Conservation (phyloP, 30 jellyfish, hydroid and myxozoan genomes). For the Chrysaora quinquecirrha region DNA sequence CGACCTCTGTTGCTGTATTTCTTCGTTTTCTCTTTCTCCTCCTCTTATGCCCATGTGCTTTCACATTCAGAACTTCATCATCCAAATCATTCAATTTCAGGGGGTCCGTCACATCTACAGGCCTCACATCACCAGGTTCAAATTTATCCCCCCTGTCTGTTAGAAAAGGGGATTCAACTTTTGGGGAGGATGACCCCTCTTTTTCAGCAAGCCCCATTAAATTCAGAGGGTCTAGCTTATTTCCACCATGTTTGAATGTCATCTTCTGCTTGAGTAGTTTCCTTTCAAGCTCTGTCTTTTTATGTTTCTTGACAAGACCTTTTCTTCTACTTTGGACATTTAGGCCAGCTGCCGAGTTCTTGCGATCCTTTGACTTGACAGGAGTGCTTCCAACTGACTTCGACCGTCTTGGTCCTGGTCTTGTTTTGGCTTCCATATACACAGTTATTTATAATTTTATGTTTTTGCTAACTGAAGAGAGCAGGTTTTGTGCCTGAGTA, state of each 20-base stretch:
- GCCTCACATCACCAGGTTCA: conserved; percentile 74
- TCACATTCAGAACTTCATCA: conserved; percentile 68
- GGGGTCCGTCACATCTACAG: conserved; percentile 89
- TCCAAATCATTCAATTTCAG: conserved; percentile 71
- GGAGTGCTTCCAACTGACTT: neutral
- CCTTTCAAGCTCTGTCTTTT: conserved; percentile 22
- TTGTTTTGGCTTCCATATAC: neutral
- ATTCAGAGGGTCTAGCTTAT: conserved; percentile 46
- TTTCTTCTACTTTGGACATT: neutral
- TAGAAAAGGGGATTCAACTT: conserved; percentile 67
- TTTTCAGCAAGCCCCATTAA: conserved; percentile 43
- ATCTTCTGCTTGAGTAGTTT: conserved; percentile 18
- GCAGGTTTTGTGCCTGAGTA: too few species aligned
- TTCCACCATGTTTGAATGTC: conserved; percentile 10
- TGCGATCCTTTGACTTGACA: neutral
- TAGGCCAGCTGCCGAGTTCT: neutral
- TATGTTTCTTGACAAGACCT: conserved; percentile 8
- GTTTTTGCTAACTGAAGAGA: too few species aligned
- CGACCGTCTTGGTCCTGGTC: neutral
- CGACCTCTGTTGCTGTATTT: conserved; percentile 59
- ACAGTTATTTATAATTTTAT: too few species aligned
- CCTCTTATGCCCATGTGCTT: conserved; percentile 64
- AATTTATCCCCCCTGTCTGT: conserved; percentile 62
- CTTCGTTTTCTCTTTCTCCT: conserved; percentile 71
- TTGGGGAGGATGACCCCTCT: conserved; percentile 66